Conservation (phyloP, 2,113 vertebrate species). For the Pan paniscus region DNA sequence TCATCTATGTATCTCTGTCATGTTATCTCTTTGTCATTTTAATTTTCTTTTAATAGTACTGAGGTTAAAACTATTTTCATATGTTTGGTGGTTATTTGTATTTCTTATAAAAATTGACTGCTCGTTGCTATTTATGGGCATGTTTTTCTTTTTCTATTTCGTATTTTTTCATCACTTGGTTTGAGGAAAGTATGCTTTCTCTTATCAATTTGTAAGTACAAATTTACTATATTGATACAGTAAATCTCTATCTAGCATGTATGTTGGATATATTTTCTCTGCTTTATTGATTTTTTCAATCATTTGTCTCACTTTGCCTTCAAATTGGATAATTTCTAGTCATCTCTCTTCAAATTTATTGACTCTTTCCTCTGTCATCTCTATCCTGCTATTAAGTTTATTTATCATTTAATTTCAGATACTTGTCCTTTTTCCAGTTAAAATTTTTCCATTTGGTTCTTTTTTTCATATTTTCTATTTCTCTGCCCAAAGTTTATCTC, state of each 20-base stretch:
- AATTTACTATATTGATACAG: background rate
- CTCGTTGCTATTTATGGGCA: background rate
- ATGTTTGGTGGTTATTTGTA: background rate
- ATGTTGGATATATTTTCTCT: background rate
- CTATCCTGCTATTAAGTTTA: background rate
- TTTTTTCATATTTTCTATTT: constrained; percentile 35
- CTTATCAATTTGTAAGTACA: background rate
- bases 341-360: background rate
- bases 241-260: background rate
- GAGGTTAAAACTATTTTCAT: background rate
- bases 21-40: constrained; percentile 39
- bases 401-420: constrained; percentile 4
- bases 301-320: constrained; percentile 14
- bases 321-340: background rate
- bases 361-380: background rate
- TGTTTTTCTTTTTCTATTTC: background rate
- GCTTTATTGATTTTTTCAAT: background rate
- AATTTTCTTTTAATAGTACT: constrained; percentile 24
- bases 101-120: constrained; percentile 24
- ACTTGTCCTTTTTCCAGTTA: background rate
- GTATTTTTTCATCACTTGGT: too few relatives aligned
- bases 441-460: background rate
- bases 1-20: background rate
- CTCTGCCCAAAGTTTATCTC: background rate
- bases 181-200: background rate